A percentile compares a stretch with the other conserved stretches of the same genome.
These are phyloP conservation scores for Temnothorax ravouxi DNA, from an alignment of 2,888 invertebrate genomes.

Conservation along the genomic window DNA sequence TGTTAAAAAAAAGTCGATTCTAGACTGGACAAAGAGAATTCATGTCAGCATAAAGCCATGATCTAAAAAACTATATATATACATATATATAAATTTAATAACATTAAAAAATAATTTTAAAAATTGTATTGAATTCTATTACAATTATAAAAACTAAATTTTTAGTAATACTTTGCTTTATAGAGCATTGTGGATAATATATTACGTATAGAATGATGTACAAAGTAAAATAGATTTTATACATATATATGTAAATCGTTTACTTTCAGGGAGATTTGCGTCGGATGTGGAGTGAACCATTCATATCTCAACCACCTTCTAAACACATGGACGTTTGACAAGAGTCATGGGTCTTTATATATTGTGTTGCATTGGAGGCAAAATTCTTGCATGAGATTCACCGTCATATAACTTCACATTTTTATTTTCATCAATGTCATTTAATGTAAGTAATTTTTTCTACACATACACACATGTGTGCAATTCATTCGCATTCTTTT, in stretches of 20 bases:
- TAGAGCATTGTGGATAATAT: background rate
- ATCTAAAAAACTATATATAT: too few relatives aligned
- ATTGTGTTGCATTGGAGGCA: slow-evolving; percentile 67
- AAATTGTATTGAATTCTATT: background rate
- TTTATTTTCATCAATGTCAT: slow-evolving; percentile 81
- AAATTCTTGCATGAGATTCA: slow-evolving; percentile 69
- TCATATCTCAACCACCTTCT: slow-evolving; percentile 93
- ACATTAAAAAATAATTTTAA: background rate
- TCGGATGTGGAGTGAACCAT: slow-evolving; percentile 99
- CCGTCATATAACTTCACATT: slow-evolving; percentile 74
- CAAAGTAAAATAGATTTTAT: slow-evolving; percentile 9
- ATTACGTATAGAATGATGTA: background rate
- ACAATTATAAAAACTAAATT: background rate
- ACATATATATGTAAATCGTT: slow-evolving; percentile 39
- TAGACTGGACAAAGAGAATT: background rate
- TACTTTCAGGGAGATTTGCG: slow-evolving; percentile 95
- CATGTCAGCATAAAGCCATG: background rate
- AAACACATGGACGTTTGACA: slow-evolving; percentile 94
- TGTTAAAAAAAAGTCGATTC: background rate
- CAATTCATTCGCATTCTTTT: slow-evolving; percentile 63
- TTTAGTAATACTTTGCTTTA: background rate
- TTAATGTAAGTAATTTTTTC: slow-evolving; percentile 82
- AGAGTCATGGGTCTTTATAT: slow-evolving; percentile 73
- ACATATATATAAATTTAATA: background rate
- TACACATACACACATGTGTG: slow-evolving; percentile 61